phyloP scores from a whole-genome alignment of 2,113 vertebrate genomes.

The Lontra canadensis region DNA sequence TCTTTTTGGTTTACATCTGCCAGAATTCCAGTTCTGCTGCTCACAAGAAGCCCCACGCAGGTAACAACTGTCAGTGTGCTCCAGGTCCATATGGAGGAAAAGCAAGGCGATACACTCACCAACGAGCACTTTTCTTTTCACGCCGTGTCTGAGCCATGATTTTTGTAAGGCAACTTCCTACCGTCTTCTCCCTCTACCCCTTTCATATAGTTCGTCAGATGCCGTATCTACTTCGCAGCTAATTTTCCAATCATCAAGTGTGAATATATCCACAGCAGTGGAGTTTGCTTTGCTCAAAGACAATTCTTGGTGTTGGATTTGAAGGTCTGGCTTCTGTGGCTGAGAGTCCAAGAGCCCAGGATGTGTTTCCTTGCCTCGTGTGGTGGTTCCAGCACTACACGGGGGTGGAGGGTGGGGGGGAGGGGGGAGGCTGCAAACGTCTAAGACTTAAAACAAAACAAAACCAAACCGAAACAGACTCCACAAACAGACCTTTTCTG shows the following conservation, averaged over 20 bases:
- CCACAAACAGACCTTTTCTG: neutral
- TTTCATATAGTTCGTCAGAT: neutral
- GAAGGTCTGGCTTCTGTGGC: neutral
- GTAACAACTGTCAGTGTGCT: no score
- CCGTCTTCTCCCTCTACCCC: neutral
- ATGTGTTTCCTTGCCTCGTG: neutral
- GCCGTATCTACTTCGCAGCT: neutral
- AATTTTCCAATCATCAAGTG: neutral
- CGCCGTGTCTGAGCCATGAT: neutral
- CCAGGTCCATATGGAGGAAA: neutral
- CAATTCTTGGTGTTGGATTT: neutral
- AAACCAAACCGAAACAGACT: neutral
- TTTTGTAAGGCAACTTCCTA: neutral
- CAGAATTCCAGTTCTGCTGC: neutral
- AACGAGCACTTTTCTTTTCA: neutral
- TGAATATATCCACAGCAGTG: neutral
- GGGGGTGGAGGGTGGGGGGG: rapidly evolving
- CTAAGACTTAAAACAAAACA: neutral
- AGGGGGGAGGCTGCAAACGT: neutral
- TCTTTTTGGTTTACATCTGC: neutral
- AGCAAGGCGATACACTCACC: neutral
- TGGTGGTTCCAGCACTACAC: neutral
- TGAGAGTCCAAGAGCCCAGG: neutral
- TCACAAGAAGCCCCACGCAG: neutral
- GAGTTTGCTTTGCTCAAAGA: neutral